Evolutionary conservation across 2,113 vertebrate species (phyloP).

Genomic region (Ptychochromis oligacanthus): DNA sequence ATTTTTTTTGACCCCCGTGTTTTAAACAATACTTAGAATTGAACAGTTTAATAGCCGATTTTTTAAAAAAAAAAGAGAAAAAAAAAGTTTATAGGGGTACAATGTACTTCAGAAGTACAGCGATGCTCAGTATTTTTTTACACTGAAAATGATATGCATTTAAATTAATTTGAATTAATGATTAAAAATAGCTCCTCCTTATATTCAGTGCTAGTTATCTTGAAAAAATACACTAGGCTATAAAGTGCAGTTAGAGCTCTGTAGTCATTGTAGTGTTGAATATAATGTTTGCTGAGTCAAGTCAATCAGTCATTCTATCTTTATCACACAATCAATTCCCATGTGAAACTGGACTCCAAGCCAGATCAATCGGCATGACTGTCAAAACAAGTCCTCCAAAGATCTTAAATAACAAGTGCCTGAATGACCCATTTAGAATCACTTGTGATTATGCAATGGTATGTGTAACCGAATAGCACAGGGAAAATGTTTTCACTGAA

Average conservation of each 20-base stretch:
- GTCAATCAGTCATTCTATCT: conserved; percentile 52
- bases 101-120: too few relatives aligned
- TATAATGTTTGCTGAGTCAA: conserved; percentile 4
- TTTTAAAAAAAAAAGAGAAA: too few relatives aligned
- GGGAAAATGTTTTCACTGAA: conserved; percentile 62
- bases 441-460: conserved; percentile 69
- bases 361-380: conserved; percentile 55
- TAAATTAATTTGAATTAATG: not conserved
- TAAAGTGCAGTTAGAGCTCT: not conserved
- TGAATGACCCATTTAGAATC: conserved; percentile 65
- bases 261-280: rapidly evolving
- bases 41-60: too few relatives aligned
- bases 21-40: not conserved
- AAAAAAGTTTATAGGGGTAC: too few relatives aligned
- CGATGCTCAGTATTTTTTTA: not conserved
- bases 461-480: conserved; percentile 64
- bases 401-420: conserved; percentile 71
- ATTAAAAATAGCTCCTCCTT: not conserved
- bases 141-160: too few relatives aligned
- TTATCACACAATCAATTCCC: conserved; percentile 54
- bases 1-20: not conserved
- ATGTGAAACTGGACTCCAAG: conserved; percentile 63
- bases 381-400: conserved; percentile 65
- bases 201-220: not conserved
- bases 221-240: not conserved